Evolutionary conservation across 2,113 vertebrate genomes (phyloP), one percentile per base, ranked within the genome.

Genomic region (Mustela lutreola): DNA sequence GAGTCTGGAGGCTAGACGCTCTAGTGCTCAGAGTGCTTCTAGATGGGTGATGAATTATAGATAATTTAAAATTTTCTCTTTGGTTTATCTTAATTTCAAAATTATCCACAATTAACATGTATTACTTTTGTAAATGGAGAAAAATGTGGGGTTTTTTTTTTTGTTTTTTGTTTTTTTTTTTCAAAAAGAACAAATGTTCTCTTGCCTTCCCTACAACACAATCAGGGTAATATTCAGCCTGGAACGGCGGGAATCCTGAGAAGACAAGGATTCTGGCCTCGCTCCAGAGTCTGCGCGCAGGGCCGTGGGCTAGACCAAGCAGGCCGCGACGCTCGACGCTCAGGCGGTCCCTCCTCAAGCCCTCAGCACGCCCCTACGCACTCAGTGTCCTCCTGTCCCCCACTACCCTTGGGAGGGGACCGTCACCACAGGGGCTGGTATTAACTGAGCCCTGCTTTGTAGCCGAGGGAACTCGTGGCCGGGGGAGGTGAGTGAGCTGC

Each of bases 21-120:
- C 89, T 4, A 4, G 3, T 2, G 36, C 60, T 65, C 60, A 0
- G 0, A 62, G 63, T 18, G 73, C 39, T 33, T 39, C 14, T 8
- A 45, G 86, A 56, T 9, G 65, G 93, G 73, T 16, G 12, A 78
- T 2, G 31, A 89, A 42, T 85, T 75, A 39, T 0, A 84, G 81
- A 82, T 33, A 1, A 56, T 76, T 92, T 33, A 14, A 39, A 50
- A 28, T 50, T 60, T 95, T 85, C 82, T 86, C 85, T 93, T 95
- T 89, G 60, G 85, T 89, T 87, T 82, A 15, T 95, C 84, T 95
- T 95, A 56, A 89, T 93, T 98, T 98, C 83, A 93, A 82, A 97
- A 96, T 91, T 82, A 96, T 95, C 89, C 62, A 65, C 81, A n/a
- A 85, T 93, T 42, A 97, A 83, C 60, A 45, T 58, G 65, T 3